Evolutionary conservation across 2,797 vertebrate species (phyloP), one percentile per base, ranked within the genome.

Genomic region (Sarcoramphus papa): DNA sequence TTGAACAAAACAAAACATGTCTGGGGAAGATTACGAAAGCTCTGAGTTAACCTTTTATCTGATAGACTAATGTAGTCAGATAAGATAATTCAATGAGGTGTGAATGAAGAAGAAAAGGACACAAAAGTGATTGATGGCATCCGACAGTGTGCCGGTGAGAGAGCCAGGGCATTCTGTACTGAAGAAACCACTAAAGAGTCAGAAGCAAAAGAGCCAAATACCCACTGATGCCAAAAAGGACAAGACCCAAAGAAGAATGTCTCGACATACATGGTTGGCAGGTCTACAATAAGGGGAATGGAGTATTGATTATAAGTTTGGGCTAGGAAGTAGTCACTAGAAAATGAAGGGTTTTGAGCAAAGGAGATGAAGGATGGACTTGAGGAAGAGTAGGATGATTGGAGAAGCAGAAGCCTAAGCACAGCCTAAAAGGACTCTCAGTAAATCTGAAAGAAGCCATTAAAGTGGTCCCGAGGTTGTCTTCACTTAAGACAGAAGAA

Each of bases 41-140:
- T 64, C n/a, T 31, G 54, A 75, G 62, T 68, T 91, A 87, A 92
- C 59, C 74, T 96, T 94, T 92, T 65, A 85, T 62, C 33, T 90
- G 92, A 82, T 59, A 91, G 70, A 91, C 75, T 91, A 89, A 91
- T 92, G 23, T 41, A 90, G 74, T 64, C 53, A 91, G 73, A 68
- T 51, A 75, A 80, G 40, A 81, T 75, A 84, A 92, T 75, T 75
- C 74, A 92, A 23, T 57, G 78, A 85, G 54, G 50, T 90, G 56
- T 69, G 75, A 91, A 94, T 27, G 25, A 88, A 91, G 50, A 57
- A 91, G 74, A 87, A 87, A 89, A 85, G 85, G 92, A 91, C 72
- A 82, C n/a, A 6, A 21, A 59, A 47, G 12, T 60, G 70, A 95
- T 21, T 17, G 63, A 88, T 60, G 65, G 48, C 64, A 80, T 31